Conservation (phyloP, 2,797 vertebrate genomes). For the Threskiornis aethiopicus region DNA sequence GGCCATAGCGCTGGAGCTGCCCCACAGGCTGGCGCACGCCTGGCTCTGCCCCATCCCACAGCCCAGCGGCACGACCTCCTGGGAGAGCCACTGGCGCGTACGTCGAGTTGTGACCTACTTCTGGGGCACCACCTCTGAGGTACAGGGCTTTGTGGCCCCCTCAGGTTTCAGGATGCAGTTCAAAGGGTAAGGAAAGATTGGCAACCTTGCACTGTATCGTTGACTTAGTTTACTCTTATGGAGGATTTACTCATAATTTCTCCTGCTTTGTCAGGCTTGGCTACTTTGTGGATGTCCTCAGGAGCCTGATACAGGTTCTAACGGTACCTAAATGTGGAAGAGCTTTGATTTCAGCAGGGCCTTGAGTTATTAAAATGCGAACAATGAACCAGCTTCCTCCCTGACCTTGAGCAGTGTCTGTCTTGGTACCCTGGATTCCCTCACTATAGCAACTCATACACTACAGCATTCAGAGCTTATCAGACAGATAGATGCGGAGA, state of each 20-base stretch:
- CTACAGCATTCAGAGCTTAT: neutral
- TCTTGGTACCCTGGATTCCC: neutral
- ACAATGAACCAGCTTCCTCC: neutral
- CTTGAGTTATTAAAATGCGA: neutral
- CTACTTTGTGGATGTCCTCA: neutral
- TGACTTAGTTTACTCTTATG: neutral
- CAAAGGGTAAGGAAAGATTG: neutral
- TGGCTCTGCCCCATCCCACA: neutral
- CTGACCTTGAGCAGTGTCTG: neutral
- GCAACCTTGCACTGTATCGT: neutral
- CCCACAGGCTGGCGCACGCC: neutral
- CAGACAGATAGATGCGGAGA: neutral
- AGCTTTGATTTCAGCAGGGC: neutral
- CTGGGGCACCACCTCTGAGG: neutral
- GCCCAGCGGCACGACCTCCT: neutral
- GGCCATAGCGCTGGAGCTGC: neutral
- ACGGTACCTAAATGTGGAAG: neutral
- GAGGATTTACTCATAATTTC: neutral
- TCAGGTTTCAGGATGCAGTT: neutral
- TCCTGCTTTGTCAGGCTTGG: neutral
- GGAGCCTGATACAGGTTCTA: neutral
- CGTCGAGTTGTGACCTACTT: neutral
- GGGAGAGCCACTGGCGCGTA: neutral
- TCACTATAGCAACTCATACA: neutral
- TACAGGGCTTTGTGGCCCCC: neutral